phyloP scores from a whole-genome alignment of 2,888 invertebrate species.

The Microctonus aethiopoides region DNA sequence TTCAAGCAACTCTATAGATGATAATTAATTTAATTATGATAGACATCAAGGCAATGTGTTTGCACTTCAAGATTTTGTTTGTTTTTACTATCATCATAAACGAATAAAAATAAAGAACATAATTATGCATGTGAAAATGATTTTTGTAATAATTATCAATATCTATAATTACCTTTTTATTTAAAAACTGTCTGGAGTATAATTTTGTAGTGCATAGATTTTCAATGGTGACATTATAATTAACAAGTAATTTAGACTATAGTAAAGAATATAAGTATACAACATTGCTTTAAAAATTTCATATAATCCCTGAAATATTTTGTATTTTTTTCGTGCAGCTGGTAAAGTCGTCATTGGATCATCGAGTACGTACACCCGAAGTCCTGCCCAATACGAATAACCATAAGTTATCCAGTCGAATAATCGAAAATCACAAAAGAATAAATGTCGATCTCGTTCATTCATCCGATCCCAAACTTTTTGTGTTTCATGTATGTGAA shows the following conservation, averaged over 20 bases:
- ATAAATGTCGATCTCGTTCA: conserved; percentile 47
- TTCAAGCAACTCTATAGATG: too few species aligned
- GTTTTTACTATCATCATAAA: too few species aligned
- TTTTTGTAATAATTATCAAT: too few species aligned
- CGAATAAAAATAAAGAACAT: too few species aligned
- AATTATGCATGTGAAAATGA: too few species aligned
- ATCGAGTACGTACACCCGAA: conserved; percentile 43
- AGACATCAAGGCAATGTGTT: too few species aligned
- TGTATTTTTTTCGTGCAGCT: conserved; percentile 22
- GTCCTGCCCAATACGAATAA: conserved; percentile 40
- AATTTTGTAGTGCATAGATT: background rate
- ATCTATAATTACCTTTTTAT: too few species aligned
- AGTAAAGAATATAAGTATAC: background rate
- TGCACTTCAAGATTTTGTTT: too few species aligned
- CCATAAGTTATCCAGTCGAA: conserved; percentile 48
- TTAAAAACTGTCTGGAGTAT: too few species aligned
- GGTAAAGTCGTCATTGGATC: conserved; percentile 43
- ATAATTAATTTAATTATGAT: too few species aligned
- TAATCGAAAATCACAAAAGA: conserved; percentile 49
- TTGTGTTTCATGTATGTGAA: conserved; percentile 44
- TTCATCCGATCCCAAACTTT: conserved; percentile 48
- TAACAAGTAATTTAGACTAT: background rate
- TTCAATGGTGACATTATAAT: conserved; percentile 4
- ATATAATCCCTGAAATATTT: background rate
- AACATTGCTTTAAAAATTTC: background rate